These are phyloP conservation scores for Pherbina coryleti DNA, from an alignment of 2,888 invertebrate genomes.

Conservation along the genomic window DNA sequence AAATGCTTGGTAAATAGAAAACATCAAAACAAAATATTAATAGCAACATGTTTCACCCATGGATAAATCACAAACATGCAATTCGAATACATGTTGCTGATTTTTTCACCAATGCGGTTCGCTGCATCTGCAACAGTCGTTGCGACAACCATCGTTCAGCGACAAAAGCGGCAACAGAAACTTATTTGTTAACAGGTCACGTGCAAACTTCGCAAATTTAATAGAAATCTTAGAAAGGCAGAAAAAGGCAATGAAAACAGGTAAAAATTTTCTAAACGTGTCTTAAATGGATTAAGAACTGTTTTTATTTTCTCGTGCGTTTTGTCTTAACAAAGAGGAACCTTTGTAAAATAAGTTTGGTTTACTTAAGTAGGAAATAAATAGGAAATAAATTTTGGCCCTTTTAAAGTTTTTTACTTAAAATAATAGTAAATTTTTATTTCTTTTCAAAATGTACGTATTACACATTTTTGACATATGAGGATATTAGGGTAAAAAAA, in stretches of 20 bases:
- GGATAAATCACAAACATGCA: slow-evolving; percentile 13
- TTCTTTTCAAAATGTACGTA: too few relatives aligned
- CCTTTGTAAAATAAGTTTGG: neutral
- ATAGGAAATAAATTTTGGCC: too few relatives aligned
- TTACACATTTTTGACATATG: too few relatives aligned
- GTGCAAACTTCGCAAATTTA: slow-evolving; percentile 11
- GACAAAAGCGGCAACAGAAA: neutral
- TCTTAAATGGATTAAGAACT: neutral
- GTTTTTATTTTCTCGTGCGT: neutral
- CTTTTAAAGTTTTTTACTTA: too few relatives aligned
- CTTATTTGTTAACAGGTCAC: slow-evolving; percentile 17
- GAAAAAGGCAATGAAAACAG: neutral
- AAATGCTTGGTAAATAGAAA: neutral
- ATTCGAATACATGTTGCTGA: slow-evolving; percentile 5
- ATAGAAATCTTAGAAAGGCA: slow-evolving; percentile 13
- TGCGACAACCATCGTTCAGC: neutral
- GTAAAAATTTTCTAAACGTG: neutral
- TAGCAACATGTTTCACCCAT: slow-evolving; percentile 1
- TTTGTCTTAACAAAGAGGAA: neutral
- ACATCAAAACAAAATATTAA: neutral
- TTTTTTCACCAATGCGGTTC: neutral
- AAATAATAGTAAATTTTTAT: too few relatives aligned
- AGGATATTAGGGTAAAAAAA: too few relatives aligned
- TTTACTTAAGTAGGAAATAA: too few relatives aligned
- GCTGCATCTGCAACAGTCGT: slow-evolving; percentile 9